A percentile compares a stretch with the other conserved stretches of the same genome.
phyloP scores from a whole-genome alignment of 2,113 vertebrate species.

The Danionella cerebrum region DNA sequence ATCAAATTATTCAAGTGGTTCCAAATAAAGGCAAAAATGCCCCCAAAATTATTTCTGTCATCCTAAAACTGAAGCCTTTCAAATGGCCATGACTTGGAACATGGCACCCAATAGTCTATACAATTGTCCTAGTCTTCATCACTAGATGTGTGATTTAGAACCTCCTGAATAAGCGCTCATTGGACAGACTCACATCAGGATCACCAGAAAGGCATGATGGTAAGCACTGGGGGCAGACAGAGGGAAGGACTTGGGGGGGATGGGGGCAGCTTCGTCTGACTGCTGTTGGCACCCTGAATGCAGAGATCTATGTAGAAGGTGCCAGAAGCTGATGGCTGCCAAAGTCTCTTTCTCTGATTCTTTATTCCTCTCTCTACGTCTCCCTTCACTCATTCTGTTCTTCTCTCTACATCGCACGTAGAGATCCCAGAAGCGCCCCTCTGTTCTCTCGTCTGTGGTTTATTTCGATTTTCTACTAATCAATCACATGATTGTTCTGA shows the following conservation, averaged over 20 bases:
- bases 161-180: conserved; percentile 15
- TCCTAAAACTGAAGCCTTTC: too few relatives aligned
- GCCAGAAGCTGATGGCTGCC: conserved; percentile 68
- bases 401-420: too few relatives aligned
- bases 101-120: too few relatives aligned
- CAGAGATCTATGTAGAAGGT: conserved; percentile 56
- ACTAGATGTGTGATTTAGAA: background rate
- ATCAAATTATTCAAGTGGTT: too few relatives aligned
- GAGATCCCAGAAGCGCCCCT: too few relatives aligned
- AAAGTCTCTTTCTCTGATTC: conserved; percentile 67
- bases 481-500: too few relatives aligned
- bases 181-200: conserved; percentile 20
- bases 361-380: conserved; percentile 54
- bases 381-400: conserved; percentile 54
- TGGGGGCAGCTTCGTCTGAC: conserved; percentile 55
- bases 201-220: conserved; percentile 13
- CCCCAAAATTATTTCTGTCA: too few relatives aligned
- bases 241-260: conserved; percentile 39
- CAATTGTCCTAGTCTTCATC: background rate
- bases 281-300: conserved; percentile 58
- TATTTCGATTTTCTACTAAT: too few relatives aligned
- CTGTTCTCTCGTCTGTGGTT: too few relatives aligned
- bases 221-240: background rate
- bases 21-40: too few relatives aligned
- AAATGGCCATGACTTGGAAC: too few relatives aligned